Evolutionary conservation across 2,888 invertebrate species (phyloP).

Genomic region (Entomobrya multifasciata): DNA sequence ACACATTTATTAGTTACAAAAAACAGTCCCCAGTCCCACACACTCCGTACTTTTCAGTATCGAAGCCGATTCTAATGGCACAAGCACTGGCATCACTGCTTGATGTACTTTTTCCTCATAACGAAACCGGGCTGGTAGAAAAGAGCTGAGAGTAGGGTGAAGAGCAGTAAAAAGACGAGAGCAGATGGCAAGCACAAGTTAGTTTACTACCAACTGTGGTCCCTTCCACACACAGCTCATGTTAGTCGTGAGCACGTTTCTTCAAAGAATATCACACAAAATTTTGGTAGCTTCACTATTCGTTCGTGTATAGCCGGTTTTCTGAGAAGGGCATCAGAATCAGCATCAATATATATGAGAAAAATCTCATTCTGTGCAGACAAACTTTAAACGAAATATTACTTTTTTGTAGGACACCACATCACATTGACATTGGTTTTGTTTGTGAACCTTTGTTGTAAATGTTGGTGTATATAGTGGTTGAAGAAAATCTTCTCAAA

Average conservation of each 20-base stretch:
- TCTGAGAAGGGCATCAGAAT: neutral
- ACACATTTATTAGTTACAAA: too few relatives aligned
- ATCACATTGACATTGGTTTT: neutral
- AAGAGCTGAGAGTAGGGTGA: neutral
- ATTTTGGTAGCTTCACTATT: neutral
- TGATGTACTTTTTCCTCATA: too few relatives aligned
- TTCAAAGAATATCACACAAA: neutral
- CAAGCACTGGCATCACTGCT: too few relatives aligned
- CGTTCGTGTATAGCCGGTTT: conserved; percentile 31
- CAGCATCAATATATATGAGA: conserved; percentile 15
- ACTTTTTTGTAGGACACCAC: neutral
- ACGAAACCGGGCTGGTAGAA: too few relatives aligned
- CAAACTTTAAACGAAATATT: too few relatives aligned
- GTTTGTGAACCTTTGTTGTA: neutral
- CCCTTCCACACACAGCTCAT: conserved; percentile 58
- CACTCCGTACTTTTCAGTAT: too few relatives aligned
- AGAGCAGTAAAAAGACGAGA: conserved; percentile 56
- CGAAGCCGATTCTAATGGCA: too few relatives aligned
- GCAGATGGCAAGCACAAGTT: conserved; percentile 72
- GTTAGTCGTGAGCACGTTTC: conserved; percentile 25
- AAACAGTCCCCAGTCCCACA: too few relatives aligned
- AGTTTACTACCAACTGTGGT: conserved; percentile 69
- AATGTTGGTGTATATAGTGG: conserved; percentile 24
- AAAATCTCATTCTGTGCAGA: too few relatives aligned
- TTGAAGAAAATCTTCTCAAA: conserved; percentile 43